Base-by-base conservation (phyloP, 2,888 invertebrate genomes). In the Luperina testacea region DNA sequence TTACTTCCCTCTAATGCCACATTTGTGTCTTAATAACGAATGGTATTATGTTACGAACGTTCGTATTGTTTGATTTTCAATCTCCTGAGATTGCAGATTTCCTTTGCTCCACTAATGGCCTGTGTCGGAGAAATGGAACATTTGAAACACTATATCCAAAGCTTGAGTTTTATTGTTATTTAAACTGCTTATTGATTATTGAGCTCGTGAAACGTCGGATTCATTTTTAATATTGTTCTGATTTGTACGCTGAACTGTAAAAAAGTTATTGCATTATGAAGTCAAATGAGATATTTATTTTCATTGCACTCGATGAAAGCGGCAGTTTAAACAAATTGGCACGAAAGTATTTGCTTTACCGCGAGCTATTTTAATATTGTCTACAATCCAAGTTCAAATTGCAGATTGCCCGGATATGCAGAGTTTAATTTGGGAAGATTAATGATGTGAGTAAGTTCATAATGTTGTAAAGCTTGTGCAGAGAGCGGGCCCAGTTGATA, bases 11-110 rank as follows among this genome's bases (percentile, higher is more conserved):
- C 93, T 94, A 95, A 96, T 95, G 94, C 93, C 94, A 94, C 94
- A 95, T 96, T 96, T 94, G 94, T 93, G 94, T 95, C 94, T 95
- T 96, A 96, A 95, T 96, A 96, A 95, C 94, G 93, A 92, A 95
- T 92, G 91, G 94, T 95, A 95, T 95, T 94, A 95, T 93, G 94
- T 96, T 95, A 94, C 95, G 88, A 92, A 89, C 92, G 91, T 90
- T 93, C 90, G 90, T 92, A 94, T 94, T 95, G 95, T 96, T 96
- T 96, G 95, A 95, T 95, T 95, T 95, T 94, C 93, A 94, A 95
- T 95, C 94, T 95, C 93, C 86, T 77, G 94, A 94, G 94, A 95
- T 94, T 92, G 93, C 90, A 94, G 93, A 94, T 94, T 94, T 93
- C 90, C 91, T 93, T 93, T 92, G 85, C 92, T 91, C 85, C 92